Conservation (phyloP, 2,797 vertebrate species). For the Adelosebastes latens region DNA sequence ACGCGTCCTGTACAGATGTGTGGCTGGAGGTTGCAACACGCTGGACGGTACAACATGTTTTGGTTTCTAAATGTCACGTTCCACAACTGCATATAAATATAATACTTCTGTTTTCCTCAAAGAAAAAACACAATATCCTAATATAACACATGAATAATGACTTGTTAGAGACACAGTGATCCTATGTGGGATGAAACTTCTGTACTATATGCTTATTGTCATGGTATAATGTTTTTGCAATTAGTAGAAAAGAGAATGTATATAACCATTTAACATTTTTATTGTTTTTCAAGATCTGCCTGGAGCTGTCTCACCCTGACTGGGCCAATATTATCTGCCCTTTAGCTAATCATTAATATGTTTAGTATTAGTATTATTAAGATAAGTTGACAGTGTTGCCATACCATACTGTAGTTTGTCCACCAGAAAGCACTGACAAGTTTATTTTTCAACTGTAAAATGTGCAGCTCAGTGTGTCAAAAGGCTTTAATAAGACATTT, state of each 20-base stretch:
- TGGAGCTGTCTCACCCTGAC: not conserved
- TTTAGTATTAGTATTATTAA: not conserved
- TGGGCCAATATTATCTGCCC: not conserved
- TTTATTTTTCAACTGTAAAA: not conserved
- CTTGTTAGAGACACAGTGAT: not conserved
- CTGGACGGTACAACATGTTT: slow-evolving; percentile 8
- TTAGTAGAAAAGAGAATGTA: not conserved
- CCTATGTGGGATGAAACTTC: not conserved
- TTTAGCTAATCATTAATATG: not conserved
- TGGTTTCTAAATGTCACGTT: slow-evolving; percentile 16
- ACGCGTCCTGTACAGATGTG: slow-evolving; percentile 44
- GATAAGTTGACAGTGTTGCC: not conserved
- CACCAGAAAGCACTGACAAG: not conserved
- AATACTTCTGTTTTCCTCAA: not conserved
- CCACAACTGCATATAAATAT: not conserved
- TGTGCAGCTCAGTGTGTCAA: not conserved
- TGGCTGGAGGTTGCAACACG: slow-evolving; percentile 16
- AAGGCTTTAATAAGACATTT: not conserved
- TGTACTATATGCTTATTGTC: not conserved
- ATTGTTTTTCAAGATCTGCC: not conserved
- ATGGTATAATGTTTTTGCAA: not conserved
- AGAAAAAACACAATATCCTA: not conserved
- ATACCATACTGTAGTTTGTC: not conserved
- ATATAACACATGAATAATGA: not conserved
- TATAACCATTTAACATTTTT: not conserved